Conservation (phyloP, 2,113 vertebrate species). For the Turdus rufiventris region DNA sequence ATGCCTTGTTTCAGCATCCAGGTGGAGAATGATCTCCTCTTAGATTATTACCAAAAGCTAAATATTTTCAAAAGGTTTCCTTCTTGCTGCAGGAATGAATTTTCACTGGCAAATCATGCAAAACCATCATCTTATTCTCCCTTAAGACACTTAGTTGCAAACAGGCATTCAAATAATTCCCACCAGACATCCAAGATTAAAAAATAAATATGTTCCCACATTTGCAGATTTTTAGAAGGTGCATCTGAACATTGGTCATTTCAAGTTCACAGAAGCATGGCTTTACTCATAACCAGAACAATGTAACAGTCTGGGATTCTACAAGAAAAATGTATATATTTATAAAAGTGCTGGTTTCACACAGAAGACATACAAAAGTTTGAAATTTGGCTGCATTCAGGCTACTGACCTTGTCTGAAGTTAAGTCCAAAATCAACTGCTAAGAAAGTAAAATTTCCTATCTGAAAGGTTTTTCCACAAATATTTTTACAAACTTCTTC, state of each 20-base stretch:
- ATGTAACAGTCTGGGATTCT: not conserved
- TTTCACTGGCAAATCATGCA: not conserved
- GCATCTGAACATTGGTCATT: not conserved
- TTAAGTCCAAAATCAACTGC: not conserved
- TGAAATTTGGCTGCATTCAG: not conserved
- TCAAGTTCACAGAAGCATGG: not conserved
- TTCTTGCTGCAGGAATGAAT: not conserved
- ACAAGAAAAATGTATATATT: not conserved
- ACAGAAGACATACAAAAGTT: not conserved
- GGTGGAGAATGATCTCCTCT: not conserved
- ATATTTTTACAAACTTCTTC: not conserved
- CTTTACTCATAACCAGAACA: not conserved
- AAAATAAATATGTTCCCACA: not conserved
- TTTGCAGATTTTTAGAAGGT: not conserved
- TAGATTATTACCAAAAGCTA: not conserved
- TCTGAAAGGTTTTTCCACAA: not conserved
- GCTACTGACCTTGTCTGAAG: not conserved
- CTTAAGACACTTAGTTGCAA: not conserved
- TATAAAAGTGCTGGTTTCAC: not conserved
- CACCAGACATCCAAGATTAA: not conserved
- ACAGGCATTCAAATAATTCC: not conserved
- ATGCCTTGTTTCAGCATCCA: not conserved
- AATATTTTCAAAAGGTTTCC: not conserved
- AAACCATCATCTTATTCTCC: not conserved
- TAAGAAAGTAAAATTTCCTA: not conserved